Percentiles rank a stretch among this genome's conserved stretches.
These are phyloP conservation scores for Zaprionus tsacasi DNA, from an alignment of 1,140 invertebrate genomes.

Conservation along the genomic window DNA sequence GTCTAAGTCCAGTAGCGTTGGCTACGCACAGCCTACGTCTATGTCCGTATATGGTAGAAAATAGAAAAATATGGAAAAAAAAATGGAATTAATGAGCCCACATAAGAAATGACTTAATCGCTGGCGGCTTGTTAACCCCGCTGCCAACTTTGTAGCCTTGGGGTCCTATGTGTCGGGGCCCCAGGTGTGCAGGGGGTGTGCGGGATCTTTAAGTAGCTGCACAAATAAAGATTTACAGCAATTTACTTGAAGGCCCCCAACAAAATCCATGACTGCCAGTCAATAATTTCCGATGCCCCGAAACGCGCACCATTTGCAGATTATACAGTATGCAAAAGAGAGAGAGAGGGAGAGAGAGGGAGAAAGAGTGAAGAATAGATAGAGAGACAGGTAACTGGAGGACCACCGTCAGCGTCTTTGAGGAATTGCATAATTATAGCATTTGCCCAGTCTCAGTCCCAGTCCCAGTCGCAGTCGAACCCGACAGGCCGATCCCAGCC, in stretches of 20 bases:
- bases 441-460: slow-evolving; percentile 49
- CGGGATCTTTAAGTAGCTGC: slow-evolving; percentile 73
- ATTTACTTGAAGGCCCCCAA: slow-evolving; percentile 66
- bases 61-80: no score
- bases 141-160: slow-evolving; percentile 28
- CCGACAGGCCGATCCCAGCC: slow-evolving; percentile 28
- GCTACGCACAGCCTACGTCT: slow-evolving; percentile 41
- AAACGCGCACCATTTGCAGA: slow-evolving; percentile 65
- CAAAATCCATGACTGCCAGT: slow-evolving; percentile 62
- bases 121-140: slow-evolving; percentile 78
- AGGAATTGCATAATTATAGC: slow-evolving; percentile 84
- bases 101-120: slow-evolving; percentile 82
- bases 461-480: neutral
- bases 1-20: slow-evolving; percentile 54
- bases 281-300: slow-evolving; percentile 72
- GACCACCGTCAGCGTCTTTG: slow-evolving; percentile 82
- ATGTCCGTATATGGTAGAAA: slow-evolving; percentile 10
- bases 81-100: slow-evolving; percentile 66
- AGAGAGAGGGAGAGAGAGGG: neutral
- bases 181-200: neutral
- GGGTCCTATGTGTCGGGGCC: neutral
- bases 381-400: slow-evolving; percentile 1
- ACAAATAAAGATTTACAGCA: slow-evolving; percentile 80
- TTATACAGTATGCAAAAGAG: slow-evolving; percentile 49
- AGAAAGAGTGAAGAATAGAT: slow-evolving; percentile 12